Evolutionary conservation across 2,113 vertebrate genomes (phyloP).

Genomic region (Lophotis ruficrista): DNA sequence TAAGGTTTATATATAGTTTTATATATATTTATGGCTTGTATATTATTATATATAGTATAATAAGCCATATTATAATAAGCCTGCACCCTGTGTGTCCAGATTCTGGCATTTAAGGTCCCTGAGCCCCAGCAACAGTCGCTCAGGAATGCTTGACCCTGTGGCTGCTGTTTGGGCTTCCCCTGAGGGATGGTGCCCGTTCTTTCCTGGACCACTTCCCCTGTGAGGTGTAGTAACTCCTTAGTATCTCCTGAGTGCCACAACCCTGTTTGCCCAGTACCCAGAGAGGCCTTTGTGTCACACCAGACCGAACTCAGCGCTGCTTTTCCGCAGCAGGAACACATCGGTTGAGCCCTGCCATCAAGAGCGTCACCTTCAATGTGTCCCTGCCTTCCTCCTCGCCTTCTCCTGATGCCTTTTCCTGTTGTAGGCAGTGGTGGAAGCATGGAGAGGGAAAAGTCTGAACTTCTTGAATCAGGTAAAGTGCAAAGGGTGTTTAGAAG

Average conservation of each 20-base stretch:
- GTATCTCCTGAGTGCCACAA: not conserved
- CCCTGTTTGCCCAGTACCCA: not conserved
- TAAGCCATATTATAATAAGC: not conserved
- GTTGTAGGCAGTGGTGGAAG: not conserved
- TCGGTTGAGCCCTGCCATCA: not conserved
- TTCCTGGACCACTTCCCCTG: too few relatives aligned
- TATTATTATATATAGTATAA: not conserved
- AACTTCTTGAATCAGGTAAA: not conserved
- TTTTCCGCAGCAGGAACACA: not conserved
- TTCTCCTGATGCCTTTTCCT: not conserved
- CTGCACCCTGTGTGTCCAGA: not conserved
- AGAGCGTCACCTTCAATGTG: not conserved
- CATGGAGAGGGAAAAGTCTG: accelerated
- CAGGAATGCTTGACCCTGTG: not conserved
- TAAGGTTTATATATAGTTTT: too few relatives aligned
- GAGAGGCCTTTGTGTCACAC: not conserved
- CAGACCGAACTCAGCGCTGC: not conserved
- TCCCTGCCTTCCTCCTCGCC: not conserved
- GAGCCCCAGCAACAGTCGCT: not conserved
- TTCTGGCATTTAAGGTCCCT: not conserved
- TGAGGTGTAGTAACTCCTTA: not conserved
- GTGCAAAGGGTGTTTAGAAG: not conserved
- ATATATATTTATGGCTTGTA: too few relatives aligned
- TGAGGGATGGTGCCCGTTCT: not conserved
- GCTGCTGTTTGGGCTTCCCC: not conserved